Evolutionary conservation across 2,113 vertebrate species (phyloP), one percentile per base, ranked within the genome.

Genomic region (Thamnaconus septentrionalis): DNA sequence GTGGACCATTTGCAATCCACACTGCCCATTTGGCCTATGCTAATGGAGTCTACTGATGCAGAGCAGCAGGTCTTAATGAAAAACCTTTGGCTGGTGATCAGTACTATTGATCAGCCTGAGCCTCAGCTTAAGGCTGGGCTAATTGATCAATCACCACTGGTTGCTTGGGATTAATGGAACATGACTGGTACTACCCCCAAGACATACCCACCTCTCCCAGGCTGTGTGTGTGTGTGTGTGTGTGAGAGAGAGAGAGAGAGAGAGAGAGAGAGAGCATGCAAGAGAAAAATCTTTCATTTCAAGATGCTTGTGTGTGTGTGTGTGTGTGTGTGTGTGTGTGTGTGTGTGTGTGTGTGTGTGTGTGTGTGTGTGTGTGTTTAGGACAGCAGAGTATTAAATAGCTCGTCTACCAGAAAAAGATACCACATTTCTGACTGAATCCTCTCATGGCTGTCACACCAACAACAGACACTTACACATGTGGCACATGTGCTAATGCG

Each of bases 81-180:
- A 85, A 85, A 78, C 80, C 81, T 77, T 80, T 78, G 80, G 66
- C 76, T 80, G 59, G 78, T 85, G 82, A 88, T 80, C 83, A 87
- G 80, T 71, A 69, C 57, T 87, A 92, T 88, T 87, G 91, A 91
- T 89, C 81, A 87, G 68, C 49, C 46, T 76, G 76, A 84, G 70
- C 83, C 74, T 53, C 49, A 57, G 82, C 73, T 84, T 80, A 86
- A 88, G 86, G 76, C 71, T 69, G 76, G 72, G 81, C 83, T 92
- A 90, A 91, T 83, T 89, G 88, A 85, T 88, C 88, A 89, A 89
- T 90, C 82, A 84, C 63, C 84, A 84, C 79, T 75, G 73, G 69
- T 78, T 84, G 79, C 71, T 73, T 76, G 4, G 57, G 83, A 89
- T 91, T 85, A 88, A 84, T 87, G 79, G 72, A 82, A 83, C 72